Evolutionary conservation across 2,113 vertebrate genomes (phyloP).

Genomic region (Haemorhous mexicanus): DNA sequence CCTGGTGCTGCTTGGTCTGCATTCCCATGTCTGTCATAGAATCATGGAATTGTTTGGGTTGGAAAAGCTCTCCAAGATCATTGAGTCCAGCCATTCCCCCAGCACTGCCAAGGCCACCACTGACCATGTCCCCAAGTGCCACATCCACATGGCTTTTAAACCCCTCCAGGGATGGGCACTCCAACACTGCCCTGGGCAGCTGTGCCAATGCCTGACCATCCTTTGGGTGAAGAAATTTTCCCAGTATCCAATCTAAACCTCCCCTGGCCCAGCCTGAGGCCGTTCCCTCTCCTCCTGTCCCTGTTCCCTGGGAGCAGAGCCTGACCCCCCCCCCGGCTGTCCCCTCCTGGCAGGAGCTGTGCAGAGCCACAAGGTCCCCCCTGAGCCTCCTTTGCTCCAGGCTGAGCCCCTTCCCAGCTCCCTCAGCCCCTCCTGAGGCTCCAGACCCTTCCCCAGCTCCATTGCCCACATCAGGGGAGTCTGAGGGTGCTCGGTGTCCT

Average conservation of each 20-base stretch:
- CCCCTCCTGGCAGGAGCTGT: neutral
- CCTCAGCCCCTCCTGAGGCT: accelerated
- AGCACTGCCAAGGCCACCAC: neutral
- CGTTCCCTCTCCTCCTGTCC: accelerated
- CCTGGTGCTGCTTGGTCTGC: neutral
- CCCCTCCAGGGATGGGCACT: neutral
- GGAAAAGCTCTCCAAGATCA: neutral
- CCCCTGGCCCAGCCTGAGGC: accelerated
- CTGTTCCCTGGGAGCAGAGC: neutral
- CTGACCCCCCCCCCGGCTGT: accelerated
- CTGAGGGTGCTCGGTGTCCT: accelerated
- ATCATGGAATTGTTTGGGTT: neutral
- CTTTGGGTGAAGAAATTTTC: no score
- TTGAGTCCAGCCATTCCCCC: accelerated
- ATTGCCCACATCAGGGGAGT: accelerated
- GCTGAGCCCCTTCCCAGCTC: neutral
- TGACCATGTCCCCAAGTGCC: neutral
- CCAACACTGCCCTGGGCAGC: neutral
- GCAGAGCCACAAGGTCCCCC: neutral
- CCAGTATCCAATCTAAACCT: accelerated
- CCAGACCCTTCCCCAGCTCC: neutral
- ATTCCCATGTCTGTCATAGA: accelerated
- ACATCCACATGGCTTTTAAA: neutral
- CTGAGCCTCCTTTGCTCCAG: neutral
- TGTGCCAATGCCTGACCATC: accelerated